phyloP scores from a whole-genome alignment of 2,888 invertebrate species.

The Coenonympha glycerion region DNA sequence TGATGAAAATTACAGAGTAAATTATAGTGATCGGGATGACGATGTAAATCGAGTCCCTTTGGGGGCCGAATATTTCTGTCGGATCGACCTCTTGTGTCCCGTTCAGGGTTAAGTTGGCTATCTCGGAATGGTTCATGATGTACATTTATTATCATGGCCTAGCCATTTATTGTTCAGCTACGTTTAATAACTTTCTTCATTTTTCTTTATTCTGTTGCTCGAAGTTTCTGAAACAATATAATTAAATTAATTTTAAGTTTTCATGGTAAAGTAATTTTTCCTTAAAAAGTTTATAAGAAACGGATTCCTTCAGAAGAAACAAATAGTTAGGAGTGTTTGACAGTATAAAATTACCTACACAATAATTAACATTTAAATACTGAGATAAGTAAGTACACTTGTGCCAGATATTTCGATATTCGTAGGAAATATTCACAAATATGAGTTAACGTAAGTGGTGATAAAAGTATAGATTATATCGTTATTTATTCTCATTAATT shows the following conservation, averaged over 20 bases:
- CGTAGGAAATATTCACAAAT: too few species aligned
- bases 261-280: too few species aligned
- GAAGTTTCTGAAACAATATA: constrained; percentile 1
- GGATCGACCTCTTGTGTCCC: constrained; percentile 41
- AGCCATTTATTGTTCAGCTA: not conserved
- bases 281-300: too few species aligned
- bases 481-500: constrained; percentile 1
- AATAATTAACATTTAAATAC: too few species aligned
- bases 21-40: constrained; percentile 84
- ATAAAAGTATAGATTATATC: constrained; percentile 1
- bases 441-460: not conserved
- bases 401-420: too few species aligned
- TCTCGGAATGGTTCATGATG: constrained; percentile 6
- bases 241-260: not conserved
- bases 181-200: not conserved
- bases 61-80: constrained; percentile 57
- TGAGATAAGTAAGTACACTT: too few species aligned
- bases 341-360: too few species aligned
- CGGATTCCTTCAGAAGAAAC: too few species aligned
- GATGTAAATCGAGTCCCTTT: constrained; percentile 76
- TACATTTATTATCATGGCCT: not conserved
- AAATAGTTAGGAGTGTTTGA: too few species aligned
- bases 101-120: constrained; percentile 21
- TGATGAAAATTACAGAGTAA: constrained; percentile 85
- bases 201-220: not conserved